A percentile compares a stretch with the other conserved stretches of the same genome.
Conservation (phyloP, 2,888 invertebrate species). For the Monoplex corrugatus region DNA sequence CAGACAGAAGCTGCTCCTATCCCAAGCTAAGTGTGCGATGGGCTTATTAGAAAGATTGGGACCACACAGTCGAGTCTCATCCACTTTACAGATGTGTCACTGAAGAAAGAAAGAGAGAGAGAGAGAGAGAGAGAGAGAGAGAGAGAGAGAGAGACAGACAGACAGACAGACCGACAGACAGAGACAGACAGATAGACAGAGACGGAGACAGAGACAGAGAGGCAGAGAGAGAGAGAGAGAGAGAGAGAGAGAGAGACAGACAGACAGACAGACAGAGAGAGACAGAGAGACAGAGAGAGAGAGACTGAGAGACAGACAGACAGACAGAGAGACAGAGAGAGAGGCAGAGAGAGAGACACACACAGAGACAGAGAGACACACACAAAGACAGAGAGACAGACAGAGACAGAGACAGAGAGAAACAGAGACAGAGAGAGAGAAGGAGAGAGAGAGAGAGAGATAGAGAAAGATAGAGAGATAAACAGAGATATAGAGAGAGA, state of each 20-base stretch:
- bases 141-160: too few relatives aligned
- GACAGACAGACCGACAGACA: too few relatives aligned
- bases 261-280: neutral
- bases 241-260: neutral
- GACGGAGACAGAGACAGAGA: too few relatives aligned
- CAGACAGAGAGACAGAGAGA: neutral
- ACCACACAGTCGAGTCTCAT: too few relatives aligned
- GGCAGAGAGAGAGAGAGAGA: neutral
- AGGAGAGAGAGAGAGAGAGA: neutral
- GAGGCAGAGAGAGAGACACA: too few relatives aligned
- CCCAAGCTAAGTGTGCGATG: too few relatives aligned
- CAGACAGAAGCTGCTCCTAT: too few relatives aligned
- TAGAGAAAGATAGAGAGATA: neutral
- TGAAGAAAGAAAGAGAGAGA: neutral
- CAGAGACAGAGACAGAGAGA: neutral
- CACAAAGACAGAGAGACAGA: neutral
- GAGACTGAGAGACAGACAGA: neutral
- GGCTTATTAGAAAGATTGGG: too few relatives aligned
- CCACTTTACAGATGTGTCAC: too few relatives aligned
- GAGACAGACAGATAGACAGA: too few relatives aligned
- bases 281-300: neutral
- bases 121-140: too few relatives aligned
- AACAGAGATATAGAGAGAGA: neutral
- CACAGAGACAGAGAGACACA: too few relatives aligned
- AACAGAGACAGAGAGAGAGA: neutral